These are phyloP conservation scores for Drosophila prosaltans DNA, from an alignment of 1,140 invertebrate species.

Conservation along the genomic window DNA sequence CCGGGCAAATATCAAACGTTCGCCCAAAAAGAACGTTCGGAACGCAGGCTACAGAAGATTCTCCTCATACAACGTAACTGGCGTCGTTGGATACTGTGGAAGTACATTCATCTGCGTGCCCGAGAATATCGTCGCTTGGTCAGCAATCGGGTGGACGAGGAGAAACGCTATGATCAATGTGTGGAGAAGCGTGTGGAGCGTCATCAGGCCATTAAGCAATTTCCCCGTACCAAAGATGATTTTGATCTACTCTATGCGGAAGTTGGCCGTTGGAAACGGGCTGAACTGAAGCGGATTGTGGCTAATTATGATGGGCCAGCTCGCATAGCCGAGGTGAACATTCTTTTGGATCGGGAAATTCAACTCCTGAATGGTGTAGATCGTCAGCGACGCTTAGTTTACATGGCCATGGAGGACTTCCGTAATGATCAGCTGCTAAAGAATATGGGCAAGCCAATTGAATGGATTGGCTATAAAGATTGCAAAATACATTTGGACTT, in stretches of 20 bases:
- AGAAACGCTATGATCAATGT: constrained; percentile 57
- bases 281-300: constrained; percentile 84
- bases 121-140: constrained; percentile 81
- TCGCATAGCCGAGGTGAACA: constrained; percentile 84
- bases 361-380: constrained; percentile 85
- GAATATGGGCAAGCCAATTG: constrained; percentile 84
- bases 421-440: constrained; percentile 83
- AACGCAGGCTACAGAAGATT: constrained; percentile 70
- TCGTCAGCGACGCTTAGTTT: constrained; percentile 75
- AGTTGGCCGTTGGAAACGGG: constrained; percentile 85
- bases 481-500: constrained; percentile 85
- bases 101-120: constrained; percentile 76
- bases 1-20: constrained; percentile 75
- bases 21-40: constrained; percentile 64
- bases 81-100: constrained; percentile 69
- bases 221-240: constrained; percentile 85
- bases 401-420: constrained; percentile 82
- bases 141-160: constrained; percentile 59
- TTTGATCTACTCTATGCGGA: constrained; percentile 85
- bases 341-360: constrained; percentile 86
- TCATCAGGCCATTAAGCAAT: constrained; percentile 84
- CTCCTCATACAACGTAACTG: constrained; percentile 77
- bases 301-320: constrained; percentile 83
- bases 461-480: constrained; percentile 84
- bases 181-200: constrained; percentile 64